These are phyloP conservation scores for Lysiphlebus fabarum DNA, from an alignment of 1,140 invertebrate genomes.

Conservation along the genomic window DNA sequence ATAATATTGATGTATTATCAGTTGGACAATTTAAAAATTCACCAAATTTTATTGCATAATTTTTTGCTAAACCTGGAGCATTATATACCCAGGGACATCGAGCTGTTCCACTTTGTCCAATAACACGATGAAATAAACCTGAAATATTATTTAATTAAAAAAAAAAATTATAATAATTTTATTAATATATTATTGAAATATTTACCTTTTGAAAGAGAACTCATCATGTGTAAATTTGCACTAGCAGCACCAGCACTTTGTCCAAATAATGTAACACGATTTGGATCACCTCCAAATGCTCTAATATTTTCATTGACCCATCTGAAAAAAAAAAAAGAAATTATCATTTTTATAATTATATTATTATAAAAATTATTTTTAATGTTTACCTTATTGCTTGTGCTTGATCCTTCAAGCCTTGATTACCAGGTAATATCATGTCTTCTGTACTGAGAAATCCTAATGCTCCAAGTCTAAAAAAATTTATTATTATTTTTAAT, in stretches of 20 bases:
- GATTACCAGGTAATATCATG: constrained; percentile 64
- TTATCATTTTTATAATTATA: no score
- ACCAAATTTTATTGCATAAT: constrained; percentile 63
- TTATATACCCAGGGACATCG: constrained; percentile 74
- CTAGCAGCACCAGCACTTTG: constrained; percentile 70
- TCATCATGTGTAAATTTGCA: constrained; percentile 68
- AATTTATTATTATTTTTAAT: not conserved
- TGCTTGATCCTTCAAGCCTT: constrained; percentile 72
- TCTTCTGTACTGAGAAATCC: constrained; percentile 68
- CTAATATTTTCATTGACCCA: constrained; percentile 73
- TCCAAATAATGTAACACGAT: constrained; percentile 68
- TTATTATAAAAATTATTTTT: no score
- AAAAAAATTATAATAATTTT: not conserved
- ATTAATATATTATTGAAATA: no score
- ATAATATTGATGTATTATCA: constrained; percentile 51
- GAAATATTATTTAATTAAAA: not conserved
- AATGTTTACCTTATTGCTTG: constrained; percentile 54
- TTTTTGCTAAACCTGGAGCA: constrained; percentile 58
- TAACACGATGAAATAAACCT: constrained; percentile 72
- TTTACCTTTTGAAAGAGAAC: constrained; percentile 62
- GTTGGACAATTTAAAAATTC: constrained; percentile 60
- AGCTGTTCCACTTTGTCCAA: constrained; percentile 76
- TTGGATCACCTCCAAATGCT: constrained; percentile 66
- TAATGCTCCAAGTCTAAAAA: constrained; percentile 58
- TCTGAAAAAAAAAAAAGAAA: constrained; percentile 39